Conservation (phyloP, 1,140 invertebrate genomes). For the Tenebrio molitor region DNA sequence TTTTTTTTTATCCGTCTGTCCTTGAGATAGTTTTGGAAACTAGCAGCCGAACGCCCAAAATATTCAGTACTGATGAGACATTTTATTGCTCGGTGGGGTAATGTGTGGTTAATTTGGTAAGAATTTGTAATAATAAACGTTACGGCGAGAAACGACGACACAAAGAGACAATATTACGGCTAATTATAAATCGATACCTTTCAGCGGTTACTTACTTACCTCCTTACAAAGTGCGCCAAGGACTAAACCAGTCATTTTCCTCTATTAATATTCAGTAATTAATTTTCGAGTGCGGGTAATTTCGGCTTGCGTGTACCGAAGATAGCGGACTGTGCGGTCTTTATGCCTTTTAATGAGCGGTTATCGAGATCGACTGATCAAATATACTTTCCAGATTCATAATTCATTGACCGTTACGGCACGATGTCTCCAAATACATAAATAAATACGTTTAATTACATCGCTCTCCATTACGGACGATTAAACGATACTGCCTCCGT, state of each 20-base stretch:
- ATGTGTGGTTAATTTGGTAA: conserved; percentile 30
- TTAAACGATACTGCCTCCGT: conserved; percentile 21
- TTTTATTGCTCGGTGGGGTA: not conserved
- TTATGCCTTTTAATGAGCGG: conserved; percentile 59
- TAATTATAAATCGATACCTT: conserved; percentile 65
- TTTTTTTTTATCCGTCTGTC: too few species aligned
- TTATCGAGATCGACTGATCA: conserved; percentile 52
- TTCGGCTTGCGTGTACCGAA: conserved; percentile 57
- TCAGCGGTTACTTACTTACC: conserved; percentile 64
- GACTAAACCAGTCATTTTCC: conserved; percentile 60
- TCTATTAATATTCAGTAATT: conserved; percentile 61
- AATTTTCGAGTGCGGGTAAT: conserved; percentile 59
- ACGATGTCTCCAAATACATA: conserved; percentile 47
- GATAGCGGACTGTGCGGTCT: conserved; percentile 56
- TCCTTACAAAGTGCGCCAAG: conserved; percentile 62
- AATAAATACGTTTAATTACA: conserved; percentile 44
- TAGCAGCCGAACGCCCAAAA: too few species aligned
- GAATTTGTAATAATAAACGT: conserved; percentile 39
- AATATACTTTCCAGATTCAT: conserved; percentile 52
- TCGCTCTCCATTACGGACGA: conserved; percentile 16
- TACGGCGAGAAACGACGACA: conserved; percentile 36
- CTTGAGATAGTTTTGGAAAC: too few species aligned
- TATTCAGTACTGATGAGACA: too few species aligned
- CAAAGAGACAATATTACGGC: conserved; percentile 56
- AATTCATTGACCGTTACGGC: conserved; percentile 52